Conservation (phyloP, 2,888 invertebrate species). For the Geophilus truncorum region DNA sequence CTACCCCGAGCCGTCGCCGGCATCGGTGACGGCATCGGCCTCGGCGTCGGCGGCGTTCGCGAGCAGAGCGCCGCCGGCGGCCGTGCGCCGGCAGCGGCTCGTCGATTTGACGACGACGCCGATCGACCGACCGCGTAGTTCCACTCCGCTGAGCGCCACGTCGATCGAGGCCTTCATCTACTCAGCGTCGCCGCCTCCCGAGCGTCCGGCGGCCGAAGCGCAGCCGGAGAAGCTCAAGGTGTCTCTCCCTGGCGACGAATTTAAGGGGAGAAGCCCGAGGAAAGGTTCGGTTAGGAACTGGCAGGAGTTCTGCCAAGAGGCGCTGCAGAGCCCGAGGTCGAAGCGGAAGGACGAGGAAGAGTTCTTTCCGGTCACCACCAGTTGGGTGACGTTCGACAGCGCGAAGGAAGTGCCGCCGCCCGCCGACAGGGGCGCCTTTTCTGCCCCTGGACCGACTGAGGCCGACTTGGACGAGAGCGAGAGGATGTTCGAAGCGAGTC, state of each 20-base stretch:
- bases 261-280: conserved; percentile 48
- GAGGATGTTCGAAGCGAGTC: background rate
- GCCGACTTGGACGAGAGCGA: background rate
- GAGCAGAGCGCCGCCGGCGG: background rate
- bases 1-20: background rate
- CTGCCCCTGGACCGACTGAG: too few relatives aligned
- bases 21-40: too few relatives aligned
- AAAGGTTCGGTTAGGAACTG: conserved; percentile 51
- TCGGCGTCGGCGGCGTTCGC: background rate
- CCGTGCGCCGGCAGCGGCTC: conserved; percentile 25
- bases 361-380: background rate
- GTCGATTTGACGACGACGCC: conserved; percentile 32
- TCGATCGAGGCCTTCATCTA: conserved; percentile 36
- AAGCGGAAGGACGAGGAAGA: conserved; percentile 39
- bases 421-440: background rate
- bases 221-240: conserved; percentile 34
- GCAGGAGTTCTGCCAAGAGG: conserved; percentile 51
- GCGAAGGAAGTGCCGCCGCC: background rate
- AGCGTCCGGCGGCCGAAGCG: background rate
- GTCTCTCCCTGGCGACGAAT: conserved; percentile 36
- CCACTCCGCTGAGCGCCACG: conserved; percentile 34
- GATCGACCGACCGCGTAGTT: conserved; percentile 36
- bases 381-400: conserved; percentile 32
- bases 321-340: conserved; percentile 52
- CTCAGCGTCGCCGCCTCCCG: conserved; percentile 30